Evolutionary conservation across 2,113 vertebrate genomes (phyloP), one percentile per base, ranked within the genome.

Genomic region (Lucifuga dentata): DNA sequence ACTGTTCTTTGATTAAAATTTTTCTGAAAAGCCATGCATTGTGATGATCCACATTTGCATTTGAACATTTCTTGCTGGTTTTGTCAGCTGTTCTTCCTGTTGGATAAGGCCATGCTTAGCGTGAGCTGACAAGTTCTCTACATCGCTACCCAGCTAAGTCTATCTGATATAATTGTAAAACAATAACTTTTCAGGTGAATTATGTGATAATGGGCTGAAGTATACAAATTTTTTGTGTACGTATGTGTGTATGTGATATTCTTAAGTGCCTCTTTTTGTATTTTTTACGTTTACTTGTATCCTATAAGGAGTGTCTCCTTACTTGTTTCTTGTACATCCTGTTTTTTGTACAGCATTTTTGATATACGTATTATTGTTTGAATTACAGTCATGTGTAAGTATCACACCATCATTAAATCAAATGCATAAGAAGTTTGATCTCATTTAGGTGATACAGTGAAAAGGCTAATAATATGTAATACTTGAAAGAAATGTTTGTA

Each of bases 221-320:
- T 79, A 51, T 78, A 35, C 65, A 62, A 53, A 38, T 73, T 68
- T 38, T 69, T 32, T 12, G 53, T 44, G 59, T 50, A 55, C 56
- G 57, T 9, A 21, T 50, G 75, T 44, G 40, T 48, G 49, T 62
- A 8, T 63, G 3, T 53, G 50, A 77, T 68, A 74, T 79, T 89
- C 78, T 89, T 68, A 93, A 92, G 91, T 92, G 92, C 91, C 91
- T 92, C 81, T 87, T 92, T n/a, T 89, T 89, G 71, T 86, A 82
- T 81, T 78, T 80, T 76, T 64, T 72, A 32, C 64, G 76, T 84
- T 76, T 44, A 52, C 55, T 74, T 78, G 60, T 84, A 58, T 61
- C 72, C 76, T 61, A 51, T 76, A 67, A 66, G 38, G 13, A 56
- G 60, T 64, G 63, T 81, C 52, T 74, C 45, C 29, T 58, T 48